Base-by-base conservation (phyloP, 2,888 invertebrate genomes). In the Leptopilina drosophilae region DNA sequence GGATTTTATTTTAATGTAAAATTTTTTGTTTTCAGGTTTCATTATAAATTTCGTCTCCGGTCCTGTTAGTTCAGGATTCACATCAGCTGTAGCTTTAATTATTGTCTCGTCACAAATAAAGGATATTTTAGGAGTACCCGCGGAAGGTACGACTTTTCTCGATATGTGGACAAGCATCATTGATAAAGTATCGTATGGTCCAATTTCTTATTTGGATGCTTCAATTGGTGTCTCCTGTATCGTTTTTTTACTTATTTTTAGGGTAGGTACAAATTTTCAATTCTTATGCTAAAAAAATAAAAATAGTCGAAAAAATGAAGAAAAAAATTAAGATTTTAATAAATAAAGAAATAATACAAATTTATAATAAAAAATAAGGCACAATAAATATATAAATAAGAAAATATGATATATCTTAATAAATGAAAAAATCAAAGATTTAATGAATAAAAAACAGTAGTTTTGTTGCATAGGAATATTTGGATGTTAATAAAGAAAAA, bases 61-160 rank as follows among this genome's bases (percentile, higher is more conserved):
- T 0, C 97, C 97, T 0, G 97, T 98, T 0, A 96, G 96, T 2
- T 96, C 96, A 0, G 97, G 97, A 14, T 98, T 98, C 91, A 97
- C 97, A 2, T 97, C 97, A 0, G 97, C 97, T 2, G 97, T 97
- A 12, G 97, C 97, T 49, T 93, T 98, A 76, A 96, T 97, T 88
- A 98, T 98, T 86, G 95, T 97, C 64, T 95, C 96, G 0, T 97
- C 97, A n/a, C 98, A 98, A 92, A 93, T 97, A 33, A 97, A 97
- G 92, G 96, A 96, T 89, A 93, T 97, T 76, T 93, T 97, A 77
- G 96, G 96, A 2, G 95, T 97, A 85, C 86, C 92, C 20, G 95
- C 95, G 14, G 93, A 93, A 62, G 97, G 97, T 26, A 93, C 94
- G 59, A 97, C 97, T 0, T 97, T 97, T 89, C 89, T 97, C 77